Conservation (phyloP, 2,797 vertebrate species). For the Megalops cyprinoides region DNA sequence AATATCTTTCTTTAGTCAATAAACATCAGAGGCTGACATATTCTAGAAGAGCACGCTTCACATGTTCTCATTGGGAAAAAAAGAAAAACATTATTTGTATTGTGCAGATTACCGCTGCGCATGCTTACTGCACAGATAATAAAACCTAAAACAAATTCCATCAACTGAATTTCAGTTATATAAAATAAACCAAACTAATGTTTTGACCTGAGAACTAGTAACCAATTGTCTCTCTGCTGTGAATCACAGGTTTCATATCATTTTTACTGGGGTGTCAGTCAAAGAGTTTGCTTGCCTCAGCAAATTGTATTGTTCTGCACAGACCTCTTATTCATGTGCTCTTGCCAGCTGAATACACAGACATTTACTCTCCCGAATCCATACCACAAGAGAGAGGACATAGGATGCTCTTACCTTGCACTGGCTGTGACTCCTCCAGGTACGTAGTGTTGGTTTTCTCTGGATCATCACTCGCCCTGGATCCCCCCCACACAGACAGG, state of each 20-base stretch:
- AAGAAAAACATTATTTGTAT: no score
- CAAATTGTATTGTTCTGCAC: background rate
- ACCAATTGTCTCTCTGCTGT: no score
- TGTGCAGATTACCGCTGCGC: background rate
- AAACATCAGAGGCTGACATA: no score
- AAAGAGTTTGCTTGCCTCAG: background rate
- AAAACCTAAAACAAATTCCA: background rate
- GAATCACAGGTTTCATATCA: background rate
- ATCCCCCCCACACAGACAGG: background rate
- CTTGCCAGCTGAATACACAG: no score
- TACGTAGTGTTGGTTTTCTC: constrained; percentile 96
- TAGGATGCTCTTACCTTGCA: constrained; percentile 79
- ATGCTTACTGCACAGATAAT: background rate
- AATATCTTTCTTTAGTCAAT: no score
- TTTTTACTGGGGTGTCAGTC: background rate
- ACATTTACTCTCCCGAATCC: no score
- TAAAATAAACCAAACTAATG: background rate
- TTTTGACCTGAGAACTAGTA: background rate
- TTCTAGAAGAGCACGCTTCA: no score
- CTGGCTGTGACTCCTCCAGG: constrained; percentile 86
- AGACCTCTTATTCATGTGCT: background rate
- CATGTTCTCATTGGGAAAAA: no score
- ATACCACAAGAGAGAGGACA: background rate
- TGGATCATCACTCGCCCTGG: constrained; percentile 91
- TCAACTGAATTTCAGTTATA: no score